A percentile compares a stretch with the other conserved stretches of the same genome.
Conservation (phyloP, 2,888 invertebrate genomes). For the Panzeria rudis region DNA sequence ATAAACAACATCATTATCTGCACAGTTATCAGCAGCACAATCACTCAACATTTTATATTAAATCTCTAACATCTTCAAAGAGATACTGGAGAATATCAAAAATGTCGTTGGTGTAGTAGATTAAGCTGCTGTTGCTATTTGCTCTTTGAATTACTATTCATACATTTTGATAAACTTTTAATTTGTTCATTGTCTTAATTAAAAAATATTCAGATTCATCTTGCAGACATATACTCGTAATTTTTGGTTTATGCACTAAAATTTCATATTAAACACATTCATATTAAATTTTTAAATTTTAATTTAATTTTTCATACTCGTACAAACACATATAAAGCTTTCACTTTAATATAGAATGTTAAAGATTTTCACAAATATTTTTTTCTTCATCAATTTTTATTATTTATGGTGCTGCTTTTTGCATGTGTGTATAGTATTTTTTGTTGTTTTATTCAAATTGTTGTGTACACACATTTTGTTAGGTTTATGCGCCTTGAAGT, state of each 20-base stretch:
- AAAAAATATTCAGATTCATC: background rate
- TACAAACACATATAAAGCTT: conserved; percentile 1
- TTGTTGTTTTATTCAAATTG: conserved; percentile 53
- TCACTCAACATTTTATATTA: conserved; percentile 32
- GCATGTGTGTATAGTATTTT: conserved; percentile 33
- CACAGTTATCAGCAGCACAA: background rate
- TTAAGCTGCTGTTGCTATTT: background rate
- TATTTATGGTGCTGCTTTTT: conserved; percentile 28
- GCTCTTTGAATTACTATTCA: background rate
- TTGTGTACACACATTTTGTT: conserved; percentile 57
- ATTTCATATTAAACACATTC: conserved; percentile 10
- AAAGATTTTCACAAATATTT: conserved; percentile 1
- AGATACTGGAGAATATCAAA: background rate
- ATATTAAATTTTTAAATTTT: background rate
- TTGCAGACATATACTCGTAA: background rate
- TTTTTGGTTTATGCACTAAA: conserved; percentile 21
- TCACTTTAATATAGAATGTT: conserved; percentile 17
- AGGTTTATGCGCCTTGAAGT: conserved; percentile 68
- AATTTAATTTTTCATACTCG: background rate
- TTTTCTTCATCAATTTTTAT: background rate
- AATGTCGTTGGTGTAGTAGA: conserved; percentile 1
- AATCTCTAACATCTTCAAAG: conserved; percentile 12
- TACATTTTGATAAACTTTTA: background rate
- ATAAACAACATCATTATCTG: conserved; percentile 3
- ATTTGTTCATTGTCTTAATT: background rate